Base-by-base conservation (phyloP, 2,888 invertebrate species). In the Philhelius pedissequus region DNA sequence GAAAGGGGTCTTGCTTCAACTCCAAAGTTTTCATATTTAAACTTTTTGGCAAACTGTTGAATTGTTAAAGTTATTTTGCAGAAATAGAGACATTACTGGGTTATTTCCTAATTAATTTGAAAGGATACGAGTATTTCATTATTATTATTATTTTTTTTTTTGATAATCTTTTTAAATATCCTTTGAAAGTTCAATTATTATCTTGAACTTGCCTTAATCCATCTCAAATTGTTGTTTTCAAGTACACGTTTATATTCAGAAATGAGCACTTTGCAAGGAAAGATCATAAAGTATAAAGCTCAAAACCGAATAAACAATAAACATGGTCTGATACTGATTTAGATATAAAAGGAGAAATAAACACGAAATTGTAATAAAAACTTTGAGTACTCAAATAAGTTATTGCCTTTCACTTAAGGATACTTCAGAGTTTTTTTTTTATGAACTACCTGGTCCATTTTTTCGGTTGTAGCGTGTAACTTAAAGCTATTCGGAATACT, bases 21-120 rank as follows among this genome's bases (percentile, higher is more conserved):
- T 54, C 15, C 9, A 0, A 13, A 50, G 35, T 58, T 64, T 20
- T 40, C 30, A 30, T n/a, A n/a, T 50, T 66, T 20, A 22, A 74
- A 56, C 56, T 56, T 22, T n/a, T 80, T 74, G 13, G n/a, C 15
- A 69, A 64, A 56, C 74, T 80, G 68, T 62, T 74, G 54, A 68
- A 69, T 62, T 18, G 20, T 38, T 43, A 40, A 30, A 52, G 4
- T 27, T 27, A 60, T 58, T 32, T 11, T 48, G 13, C 48, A 9
- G 52, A 58, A 58, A 35, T 7, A 15, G 4, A 25, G 7, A n/a
- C 4, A 30, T 52, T 30, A n/a, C n/a, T n/a, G n/a, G n/a, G n/a
- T n/a, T n/a, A n/a, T n/a, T n/a, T n/a, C n/a, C n/a, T n/a, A n/a
- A n/a, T n/a, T n/a, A n/a, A n/a, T n/a, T n/a, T n/a, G n/a, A n/a